Evolutionary conservation across 2,888 invertebrate genomes (phyloP).

Genomic region (Lathronympha strigana): DNA sequence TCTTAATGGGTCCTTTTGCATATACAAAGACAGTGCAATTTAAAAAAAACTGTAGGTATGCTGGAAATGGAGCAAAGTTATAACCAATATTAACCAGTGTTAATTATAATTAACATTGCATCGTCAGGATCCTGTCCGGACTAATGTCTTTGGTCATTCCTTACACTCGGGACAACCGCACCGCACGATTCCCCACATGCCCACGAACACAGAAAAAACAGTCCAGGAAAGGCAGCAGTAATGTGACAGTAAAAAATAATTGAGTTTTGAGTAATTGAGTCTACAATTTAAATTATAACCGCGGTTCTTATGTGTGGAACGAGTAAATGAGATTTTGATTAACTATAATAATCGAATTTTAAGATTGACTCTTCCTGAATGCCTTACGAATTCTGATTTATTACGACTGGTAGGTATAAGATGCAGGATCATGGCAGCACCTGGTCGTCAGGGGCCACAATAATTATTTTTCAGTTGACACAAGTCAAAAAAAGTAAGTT

Average conservation of each 20-base stretch:
- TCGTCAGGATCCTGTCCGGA: conserved; percentile 1
- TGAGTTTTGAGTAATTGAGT: conserved; percentile 16
- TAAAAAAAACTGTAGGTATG: too few relatives aligned
- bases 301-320: conserved; percentile 6
- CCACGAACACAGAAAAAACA: conserved; percentile 22
- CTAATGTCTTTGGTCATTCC: background rate
- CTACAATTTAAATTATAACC: conserved; percentile 20
- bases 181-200: background rate
- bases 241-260: conserved; percentile 23
- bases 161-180: background rate
- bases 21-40: too few relatives aligned
- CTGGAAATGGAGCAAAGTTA: too few relatives aligned
- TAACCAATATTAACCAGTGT: background rate
- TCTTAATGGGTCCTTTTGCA: too few relatives aligned
- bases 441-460: too few relatives aligned
- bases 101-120: background rate
- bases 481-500: too few relatives aligned
- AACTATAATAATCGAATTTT: conserved; percentile 16
- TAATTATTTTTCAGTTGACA: too few relatives aligned
- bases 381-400: too few relatives aligned
- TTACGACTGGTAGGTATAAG: too few relatives aligned
- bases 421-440: too few relatives aligned
- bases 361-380: conserved; percentile 2
- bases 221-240: conserved; percentile 9
- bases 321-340: conserved; percentile 35